Conservation (phyloP, 2,888 invertebrate genomes). For the Thalpophila matura region DNA sequence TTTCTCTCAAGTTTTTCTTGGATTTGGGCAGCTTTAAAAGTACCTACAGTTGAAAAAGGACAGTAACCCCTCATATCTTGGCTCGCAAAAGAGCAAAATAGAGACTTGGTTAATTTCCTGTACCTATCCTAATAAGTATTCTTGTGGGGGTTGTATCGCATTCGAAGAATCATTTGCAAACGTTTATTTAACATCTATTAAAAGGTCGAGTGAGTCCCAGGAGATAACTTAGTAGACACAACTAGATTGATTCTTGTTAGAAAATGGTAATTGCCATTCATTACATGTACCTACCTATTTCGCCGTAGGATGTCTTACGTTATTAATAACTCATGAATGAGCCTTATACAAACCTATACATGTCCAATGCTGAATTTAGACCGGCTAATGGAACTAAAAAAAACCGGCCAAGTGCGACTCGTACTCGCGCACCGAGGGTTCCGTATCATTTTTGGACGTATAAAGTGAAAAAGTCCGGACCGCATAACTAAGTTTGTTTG, state of each 20-base stretch:
- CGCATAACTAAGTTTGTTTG: too few relatives aligned
- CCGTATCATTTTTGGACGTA: too few relatives aligned
- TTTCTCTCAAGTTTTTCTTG: too few relatives aligned
- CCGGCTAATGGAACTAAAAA: background rate
- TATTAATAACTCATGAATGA: conserved; percentile 2
- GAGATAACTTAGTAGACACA: conserved; percentile 20
- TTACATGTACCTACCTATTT: background rate
- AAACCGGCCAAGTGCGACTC: too few relatives aligned
- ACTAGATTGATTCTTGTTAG: conserved; percentile 13
- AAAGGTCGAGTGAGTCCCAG: conserved; percentile 3
- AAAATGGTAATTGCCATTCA: conserved; percentile 8
- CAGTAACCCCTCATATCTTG: too few relatives aligned
- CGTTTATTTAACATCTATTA: conserved; percentile 25
- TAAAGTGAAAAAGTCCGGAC: too few relatives aligned
- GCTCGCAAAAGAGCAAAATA: too few relatives aligned
- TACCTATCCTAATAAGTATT: background rate
- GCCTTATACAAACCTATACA: background rate
- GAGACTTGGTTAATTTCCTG: too few relatives aligned
- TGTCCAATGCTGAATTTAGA: background rate
- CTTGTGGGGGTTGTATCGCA: background rate
- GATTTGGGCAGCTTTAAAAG: too few relatives aligned
- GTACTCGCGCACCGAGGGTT: too few relatives aligned
- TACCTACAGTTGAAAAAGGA: too few relatives aligned
- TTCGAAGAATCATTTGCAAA: conserved; percentile 24
- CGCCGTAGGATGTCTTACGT: background rate